Evolutionary conservation across 2,888 invertebrate genomes (phyloP), one percentile per base, ranked within the genome.

Genomic region (Leuctra nigra): DNA sequence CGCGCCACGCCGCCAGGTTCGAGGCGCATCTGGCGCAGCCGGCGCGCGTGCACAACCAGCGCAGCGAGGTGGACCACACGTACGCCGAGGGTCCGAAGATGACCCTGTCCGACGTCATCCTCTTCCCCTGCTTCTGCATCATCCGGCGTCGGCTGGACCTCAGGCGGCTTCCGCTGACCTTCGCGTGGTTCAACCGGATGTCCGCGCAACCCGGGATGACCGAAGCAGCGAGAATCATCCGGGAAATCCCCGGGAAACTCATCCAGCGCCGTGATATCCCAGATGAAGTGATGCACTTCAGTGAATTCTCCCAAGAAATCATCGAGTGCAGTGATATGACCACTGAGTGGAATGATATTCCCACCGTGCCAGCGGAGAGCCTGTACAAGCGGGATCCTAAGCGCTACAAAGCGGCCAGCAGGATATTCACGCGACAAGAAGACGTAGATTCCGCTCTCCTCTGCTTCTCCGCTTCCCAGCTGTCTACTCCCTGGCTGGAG

Each of bases 11-110:
- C 52, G 76, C 84, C 1, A 77, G 87, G 61, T 89, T 93, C 67
- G 95, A 96, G 72, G 79, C 81, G 62, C 94, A 95, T 68, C 78
- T 96, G 72, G 79, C 78, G 14, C 86, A 89, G 66, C 93, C 94
- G 1, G 83, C 91, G 0, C 80, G 83, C 67, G 79, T 92, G 61
- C 93, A 94, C 67, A 95, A 95, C 73, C 80, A 91, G 25, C 85
- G 86, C 63, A 91, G 91, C 74, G 70, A 82, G 57, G 66, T 83
- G 4, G 76, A 75, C 35, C 93, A 94, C 69, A 74, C 78, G 52
- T 95, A 82, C 75, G 86, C 89, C 1, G 93, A 95, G 73, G 93
- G 92, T 1, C 82, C 86, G 1, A 80, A 78, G 61, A 78, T 93
- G 66, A 91, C 91, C 1, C 73, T 95, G 63, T 85, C 93, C 2